A percentile compares a stretch with the other conserved stretches of the same genome.
These are phyloP conservation scores for Bacillus rossius DNA, from an alignment of 1,140 invertebrate genomes.

Conservation along the genomic window DNA sequence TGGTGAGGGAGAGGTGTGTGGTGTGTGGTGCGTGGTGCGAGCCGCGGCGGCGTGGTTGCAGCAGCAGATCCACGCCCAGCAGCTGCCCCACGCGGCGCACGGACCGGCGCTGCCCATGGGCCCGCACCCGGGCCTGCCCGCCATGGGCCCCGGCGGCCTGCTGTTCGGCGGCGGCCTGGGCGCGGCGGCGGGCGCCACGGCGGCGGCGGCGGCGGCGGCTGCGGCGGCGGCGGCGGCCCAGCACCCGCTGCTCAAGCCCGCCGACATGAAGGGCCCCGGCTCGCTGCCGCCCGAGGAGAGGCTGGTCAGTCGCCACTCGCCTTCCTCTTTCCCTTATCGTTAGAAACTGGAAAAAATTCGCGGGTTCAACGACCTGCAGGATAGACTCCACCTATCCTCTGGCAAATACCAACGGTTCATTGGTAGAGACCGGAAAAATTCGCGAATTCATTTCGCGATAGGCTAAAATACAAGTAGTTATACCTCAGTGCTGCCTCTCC, in stretches of 20 bases:
- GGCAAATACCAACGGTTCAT: too few species aligned
- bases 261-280: conserved; percentile 36
- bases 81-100: conserved; percentile 46
- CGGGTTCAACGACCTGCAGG: too few species aligned
- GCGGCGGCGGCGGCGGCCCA: conserved; percentile 15
- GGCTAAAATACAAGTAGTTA: too few species aligned
- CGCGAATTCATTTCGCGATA: too few species aligned
- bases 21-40: too few species aligned
- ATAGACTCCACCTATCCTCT: too few species aligned
- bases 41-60: conserved; percentile 20
- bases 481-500: too few species aligned
- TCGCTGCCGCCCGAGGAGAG: conserved; percentile 39
- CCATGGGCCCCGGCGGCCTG: conserved; percentile 15
- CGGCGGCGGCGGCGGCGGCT: conserved; percentile 24
- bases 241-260: conserved; percentile 27
- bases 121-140: conserved; percentile 17
- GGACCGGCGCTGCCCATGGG: conserved; percentile 41
- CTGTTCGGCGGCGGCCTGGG: conserved; percentile 23
- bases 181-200: conserved; percentile 23
- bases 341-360: too few species aligned
- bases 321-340: too few species aligned
- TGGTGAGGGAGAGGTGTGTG: too few species aligned
- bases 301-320: conserved; percentile 31
- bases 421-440: too few species aligned
- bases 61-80: conserved; percentile 57